A percentile compares a stretch with the other conserved stretches of the same genome.
Evolutionary conservation across 2,113 vertebrate genomes (phyloP).

Genomic region (Pangasianodon gigas): DNA sequence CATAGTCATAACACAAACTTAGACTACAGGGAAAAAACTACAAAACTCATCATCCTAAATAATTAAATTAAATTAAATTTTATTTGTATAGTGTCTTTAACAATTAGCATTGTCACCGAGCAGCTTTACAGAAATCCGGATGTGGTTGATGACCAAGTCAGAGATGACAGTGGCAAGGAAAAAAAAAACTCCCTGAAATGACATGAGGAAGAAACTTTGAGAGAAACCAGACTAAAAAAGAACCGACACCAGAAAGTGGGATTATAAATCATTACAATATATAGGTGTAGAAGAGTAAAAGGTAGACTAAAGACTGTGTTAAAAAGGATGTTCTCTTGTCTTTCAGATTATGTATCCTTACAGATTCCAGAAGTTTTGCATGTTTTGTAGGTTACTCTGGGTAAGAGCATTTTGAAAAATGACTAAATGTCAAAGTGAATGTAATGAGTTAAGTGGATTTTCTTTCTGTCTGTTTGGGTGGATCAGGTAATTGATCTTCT

Average conservation of each 20-base stretch:
- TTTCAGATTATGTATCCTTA: not conserved
- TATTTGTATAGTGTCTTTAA: not conserved
- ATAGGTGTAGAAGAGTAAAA: not conserved
- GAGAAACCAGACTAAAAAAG: not conserved
- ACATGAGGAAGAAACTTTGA: not conserved
- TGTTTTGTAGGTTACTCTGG: not conserved
- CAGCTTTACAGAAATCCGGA: not conserved
- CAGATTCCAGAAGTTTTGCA: not conserved
- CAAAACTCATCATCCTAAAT: not conserved
- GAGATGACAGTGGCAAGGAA: not conserved
- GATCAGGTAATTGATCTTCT: not conserved
- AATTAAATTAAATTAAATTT: not conserved
- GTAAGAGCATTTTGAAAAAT: not conserved
- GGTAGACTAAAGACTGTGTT: not conserved
- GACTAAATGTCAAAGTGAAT: not conserved
- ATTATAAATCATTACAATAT: not conserved
- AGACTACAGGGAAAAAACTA: not conserved
- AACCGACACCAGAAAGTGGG: not conserved
- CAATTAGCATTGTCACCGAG: not conserved
- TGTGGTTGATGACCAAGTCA: not conserved
- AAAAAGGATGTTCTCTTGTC: not conserved
- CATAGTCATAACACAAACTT: not conserved
- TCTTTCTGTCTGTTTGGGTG: conserved; percentile 1
- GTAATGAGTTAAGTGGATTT: not conserved
- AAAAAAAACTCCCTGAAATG: not conserved